phyloP scores from a whole-genome alignment of 2,113 vertebrate species.

The Ceratotherium simum region DNA sequence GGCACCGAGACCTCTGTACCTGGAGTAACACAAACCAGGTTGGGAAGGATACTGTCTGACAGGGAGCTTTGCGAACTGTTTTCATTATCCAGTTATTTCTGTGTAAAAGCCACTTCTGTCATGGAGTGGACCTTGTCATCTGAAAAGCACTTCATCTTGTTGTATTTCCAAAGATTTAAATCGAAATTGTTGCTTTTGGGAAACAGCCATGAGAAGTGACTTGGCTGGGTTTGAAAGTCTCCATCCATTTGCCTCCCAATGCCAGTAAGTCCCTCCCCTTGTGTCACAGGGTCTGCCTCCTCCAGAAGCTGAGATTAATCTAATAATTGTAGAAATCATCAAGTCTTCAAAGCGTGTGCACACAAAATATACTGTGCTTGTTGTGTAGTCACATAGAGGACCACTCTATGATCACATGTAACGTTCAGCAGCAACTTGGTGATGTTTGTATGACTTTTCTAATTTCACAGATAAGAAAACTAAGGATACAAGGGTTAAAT shows the following conservation, averaged over 20 bases:
- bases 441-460: background rate
- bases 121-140: conserved; percentile 40
- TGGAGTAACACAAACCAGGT: conserved; percentile 39
- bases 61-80: background rate
- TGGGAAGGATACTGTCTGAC: background rate
- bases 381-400: background rate
- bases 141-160: conserved; percentile 62
- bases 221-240: conserved; percentile 16
- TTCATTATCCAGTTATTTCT: conserved; percentile 64
- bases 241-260: background rate
- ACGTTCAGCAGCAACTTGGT: background rate
- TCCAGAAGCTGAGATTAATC: background rate
- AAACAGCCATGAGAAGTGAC: conserved; percentile 36
- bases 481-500: background rate
- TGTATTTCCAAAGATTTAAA: conserved; percentile 50
- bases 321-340: background rate
- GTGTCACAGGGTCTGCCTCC: background rate
- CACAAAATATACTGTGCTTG: background rate
- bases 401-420: background rate
- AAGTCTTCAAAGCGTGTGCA: background rate
- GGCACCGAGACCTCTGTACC: background rate
- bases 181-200: conserved; percentile 61
- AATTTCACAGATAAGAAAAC: background rate
- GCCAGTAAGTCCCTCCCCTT: background rate
- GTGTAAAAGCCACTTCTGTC: conserved; percentile 64